Evolutionary conservation across 2,888 invertebrate genomes (phyloP).

Genomic region (Nomada goodeniana): DNA sequence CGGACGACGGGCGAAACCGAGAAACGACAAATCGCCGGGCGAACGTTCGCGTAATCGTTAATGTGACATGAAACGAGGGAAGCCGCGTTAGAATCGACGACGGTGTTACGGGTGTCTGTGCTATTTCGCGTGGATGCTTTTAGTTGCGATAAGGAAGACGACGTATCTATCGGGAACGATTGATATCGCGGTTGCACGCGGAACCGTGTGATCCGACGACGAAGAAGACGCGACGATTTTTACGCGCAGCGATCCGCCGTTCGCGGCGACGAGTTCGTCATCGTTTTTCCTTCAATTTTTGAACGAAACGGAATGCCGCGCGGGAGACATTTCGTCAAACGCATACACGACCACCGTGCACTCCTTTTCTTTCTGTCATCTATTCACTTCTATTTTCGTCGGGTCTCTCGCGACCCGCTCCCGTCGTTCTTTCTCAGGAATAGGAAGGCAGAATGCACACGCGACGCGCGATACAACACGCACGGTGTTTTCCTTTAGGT

Average conservation of each 20-base stretch:
- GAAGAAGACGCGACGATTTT: slow-evolving; percentile 9
- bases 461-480: background rate
- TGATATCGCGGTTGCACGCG: background rate
- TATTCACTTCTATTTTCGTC: background rate
- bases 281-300: too few relatives aligned
- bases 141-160: background rate
- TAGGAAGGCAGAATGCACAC: slow-evolving; percentile 4
- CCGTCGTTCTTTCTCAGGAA: slow-evolving; percentile 31
- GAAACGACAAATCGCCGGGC: too few relatives aligned
- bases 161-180: background rate
- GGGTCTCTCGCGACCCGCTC: slow-evolving; percentile 38
- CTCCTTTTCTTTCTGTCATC: background rate
- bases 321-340: background rate
- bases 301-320: background rate
- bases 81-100: slow-evolving; percentile 16
- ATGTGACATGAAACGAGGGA: background rate
- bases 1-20: background rate
- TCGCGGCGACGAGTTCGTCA: slow-evolving; percentile 13
- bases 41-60: background rate
- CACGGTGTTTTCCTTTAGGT: background rate
- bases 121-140: background rate
- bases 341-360: background rate
- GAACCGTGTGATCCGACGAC: slow-evolving; percentile 25
- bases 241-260: slow-evolving; percentile 2
- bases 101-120: background rate